Percentiles rank a stretch among this genome's conserved stretches.
phyloP scores from a whole-genome alignment of 2,888 invertebrate genomes.

The Mellilla xanthometata region DNA sequence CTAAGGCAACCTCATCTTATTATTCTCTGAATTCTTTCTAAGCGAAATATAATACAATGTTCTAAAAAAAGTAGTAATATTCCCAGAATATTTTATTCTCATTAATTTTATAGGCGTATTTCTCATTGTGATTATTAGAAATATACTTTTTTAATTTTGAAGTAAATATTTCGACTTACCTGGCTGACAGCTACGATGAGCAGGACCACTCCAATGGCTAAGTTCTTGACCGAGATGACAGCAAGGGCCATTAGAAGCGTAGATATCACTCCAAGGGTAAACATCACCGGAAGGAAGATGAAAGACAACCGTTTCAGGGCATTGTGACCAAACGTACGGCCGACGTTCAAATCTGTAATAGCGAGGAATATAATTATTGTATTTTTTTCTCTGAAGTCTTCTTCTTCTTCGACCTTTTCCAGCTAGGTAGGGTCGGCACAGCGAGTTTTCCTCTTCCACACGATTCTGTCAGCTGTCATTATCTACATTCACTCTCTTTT shows the following conservation, averaged over 20 bases:
- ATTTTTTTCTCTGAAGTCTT: no score
- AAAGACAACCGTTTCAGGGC: slow-evolving; percentile 87
- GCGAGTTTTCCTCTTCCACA: no score
- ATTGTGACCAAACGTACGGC: slow-evolving; percentile 88
- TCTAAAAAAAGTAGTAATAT: background rate
- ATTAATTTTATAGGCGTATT: background rate
- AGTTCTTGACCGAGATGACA: slow-evolving; percentile 88
- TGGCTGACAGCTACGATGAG: slow-evolving; percentile 84
- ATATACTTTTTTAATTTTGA: no score
- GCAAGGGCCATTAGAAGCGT: slow-evolving; percentile 87
- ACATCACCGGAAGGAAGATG: slow-evolving; percentile 88
- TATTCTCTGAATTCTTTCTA: no score
- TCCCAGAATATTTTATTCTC: background rate
- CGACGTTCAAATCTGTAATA: slow-evolving; percentile 68
- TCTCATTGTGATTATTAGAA: background rate
- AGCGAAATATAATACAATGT: no score
- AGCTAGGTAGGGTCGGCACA: no score
- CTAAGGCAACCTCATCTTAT: no score
- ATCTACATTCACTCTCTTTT: no score
- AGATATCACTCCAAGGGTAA: slow-evolving; percentile 89
- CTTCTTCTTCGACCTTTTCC: no score
- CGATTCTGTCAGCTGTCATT: no score
- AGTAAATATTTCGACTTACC: slow-evolving; percentile 43
- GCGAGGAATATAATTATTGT: no score
- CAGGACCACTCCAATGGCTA: slow-evolving; percentile 86